Base-by-base conservation (phyloP, 2,797 vertebrate species). In the Botia kubotai region DNA sequence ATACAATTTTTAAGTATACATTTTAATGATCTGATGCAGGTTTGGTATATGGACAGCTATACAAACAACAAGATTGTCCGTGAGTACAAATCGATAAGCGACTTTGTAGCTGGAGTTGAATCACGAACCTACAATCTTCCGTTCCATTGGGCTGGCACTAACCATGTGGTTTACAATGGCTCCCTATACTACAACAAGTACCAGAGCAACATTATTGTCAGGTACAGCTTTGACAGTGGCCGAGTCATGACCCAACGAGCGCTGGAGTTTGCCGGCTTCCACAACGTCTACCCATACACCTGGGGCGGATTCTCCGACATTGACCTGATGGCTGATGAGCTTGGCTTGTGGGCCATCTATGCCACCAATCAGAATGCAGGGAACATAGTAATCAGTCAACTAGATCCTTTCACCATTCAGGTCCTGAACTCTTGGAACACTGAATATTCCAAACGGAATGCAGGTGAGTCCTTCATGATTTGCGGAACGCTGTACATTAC, bases 11-110 rank as follows among this genome's bases (percentile, higher is more conserved):
- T 29, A 29, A 29, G 4, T 29, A 4, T 29, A 29, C 29, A 29
- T 29, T 19, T 57, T 17, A 0, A 17, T 50, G 1, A 58, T 87
- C 68, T 71, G 86, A 85, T 87, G 68, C 86, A 98, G 97, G 96
- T 99, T 66, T 98, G 97, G 97, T 98, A 97, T 77, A 99, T 98
- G 97, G 97, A 99, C 86, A 96, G 97, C 84, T 99, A 97, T 83
- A 97, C 96, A 79, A 98, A 97, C 93, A 99, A 96, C 90, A 98
- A 97, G 91, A 96, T 98, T 12, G 97, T 99, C 12, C 96, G 96
- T 0, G 97, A 99, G 84, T 99, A 94, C 90, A 98, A 97, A 88
- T 96, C 96, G 0, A 93, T 96, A 52, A 94, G 95, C 4, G 97
- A 98, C 91, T 99, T 99, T 77, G 92, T 97, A 74, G 93, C 94